Evolutionary conservation across 2,888 invertebrate species (phyloP).

Genomic region (Acanthopleura granulata): DNA sequence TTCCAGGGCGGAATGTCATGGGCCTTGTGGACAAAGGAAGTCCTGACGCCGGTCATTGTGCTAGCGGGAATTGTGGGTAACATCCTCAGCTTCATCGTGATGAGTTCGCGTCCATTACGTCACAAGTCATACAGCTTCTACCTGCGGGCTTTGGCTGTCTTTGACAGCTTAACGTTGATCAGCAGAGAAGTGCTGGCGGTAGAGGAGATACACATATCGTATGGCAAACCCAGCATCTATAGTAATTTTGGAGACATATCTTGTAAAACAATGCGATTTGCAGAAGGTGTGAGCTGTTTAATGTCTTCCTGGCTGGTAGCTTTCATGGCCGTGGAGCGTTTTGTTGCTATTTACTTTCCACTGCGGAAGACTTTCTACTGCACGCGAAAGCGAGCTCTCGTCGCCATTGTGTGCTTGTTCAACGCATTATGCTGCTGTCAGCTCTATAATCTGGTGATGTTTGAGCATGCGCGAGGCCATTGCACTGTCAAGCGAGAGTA

Average conservation of each 20-base stretch:
- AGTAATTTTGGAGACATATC: constrained; percentile 28
- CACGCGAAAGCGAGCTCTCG: constrained; percentile 30
- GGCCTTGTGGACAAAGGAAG: constrained; percentile 40
- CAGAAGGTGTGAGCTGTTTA: constrained; percentile 37
- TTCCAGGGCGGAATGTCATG: constrained; percentile 22
- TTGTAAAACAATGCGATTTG: constrained; percentile 40
- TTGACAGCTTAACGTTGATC: constrained; percentile 39
- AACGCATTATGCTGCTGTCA: constrained; percentile 35
- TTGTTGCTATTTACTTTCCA: constrained; percentile 38
- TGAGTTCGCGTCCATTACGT: constrained; percentile 35
- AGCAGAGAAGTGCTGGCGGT: constrained; percentile 8
- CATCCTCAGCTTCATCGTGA: constrained; percentile 35
- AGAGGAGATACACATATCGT: background rate
- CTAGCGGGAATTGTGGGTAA: constrained; percentile 39
- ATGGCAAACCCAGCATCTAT: constrained; percentile 17
- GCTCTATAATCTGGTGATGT: constrained; percentile 36
- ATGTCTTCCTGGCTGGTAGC: constrained; percentile 44
- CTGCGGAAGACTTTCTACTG: constrained; percentile 36
- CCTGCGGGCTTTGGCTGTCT: constrained; percentile 40
- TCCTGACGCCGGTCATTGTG: constrained; percentile 34
- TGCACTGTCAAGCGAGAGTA: constrained; percentile 16
- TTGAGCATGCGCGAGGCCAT: constrained; percentile 32
- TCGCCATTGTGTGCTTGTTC: constrained; percentile 37
- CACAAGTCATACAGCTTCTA: constrained; percentile 43
- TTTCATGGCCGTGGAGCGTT: constrained; percentile 40